These are phyloP conservation scores for Montipora capricornis DNA, from an alignment of 64 coral and sea anemone genomes.

Conservation along the genomic window DNA sequence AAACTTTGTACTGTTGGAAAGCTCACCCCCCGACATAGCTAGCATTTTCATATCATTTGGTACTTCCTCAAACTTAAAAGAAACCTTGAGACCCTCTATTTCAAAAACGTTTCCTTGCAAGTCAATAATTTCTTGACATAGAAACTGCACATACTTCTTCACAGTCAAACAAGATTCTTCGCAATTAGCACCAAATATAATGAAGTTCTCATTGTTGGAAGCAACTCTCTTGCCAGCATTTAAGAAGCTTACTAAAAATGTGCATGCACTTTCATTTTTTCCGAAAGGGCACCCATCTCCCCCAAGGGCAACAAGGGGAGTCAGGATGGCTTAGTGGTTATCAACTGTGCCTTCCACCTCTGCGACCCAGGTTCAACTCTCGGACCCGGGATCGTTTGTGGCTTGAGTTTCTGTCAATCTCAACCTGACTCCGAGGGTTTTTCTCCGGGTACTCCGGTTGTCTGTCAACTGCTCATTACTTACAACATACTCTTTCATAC, in stretches of 20 bases:
- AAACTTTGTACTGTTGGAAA: slow-evolving; percentile 50
- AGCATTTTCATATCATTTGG: slow-evolving; percentile 84
- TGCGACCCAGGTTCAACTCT: no score
- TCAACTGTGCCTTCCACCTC: no score
- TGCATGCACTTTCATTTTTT: slow-evolving; percentile 63
- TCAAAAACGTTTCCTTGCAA: slow-evolving; percentile 59
- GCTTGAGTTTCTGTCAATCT: no score
- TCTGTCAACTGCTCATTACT: slow-evolving; percentile 47
- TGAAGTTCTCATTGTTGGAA: slow-evolving; percentile 63
- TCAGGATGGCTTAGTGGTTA: no score
- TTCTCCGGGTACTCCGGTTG: no score
- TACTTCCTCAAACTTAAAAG: slow-evolving; percentile 63
- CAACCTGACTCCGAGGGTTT: no score
- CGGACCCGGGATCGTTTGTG: no score
- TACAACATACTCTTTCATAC: slow-evolving; percentile 63
- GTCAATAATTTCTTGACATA: slow-evolving; percentile 50
- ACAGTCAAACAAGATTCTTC: slow-evolving; percentile 72
- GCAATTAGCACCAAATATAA: slow-evolving; percentile 78
- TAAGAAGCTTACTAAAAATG: slow-evolving; percentile 80
- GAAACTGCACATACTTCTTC: slow-evolving; percentile 57
- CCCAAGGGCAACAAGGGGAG: slow-evolving; percentile 53
- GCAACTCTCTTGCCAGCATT: slow-evolving; percentile 77
- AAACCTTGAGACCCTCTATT: slow-evolving; percentile 46
- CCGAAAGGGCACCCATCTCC: slow-evolving; percentile 77
- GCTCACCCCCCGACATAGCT: slow-evolving; percentile 43